phyloP scores from a whole-genome alignment of 2,888 invertebrate species.

The Ceraclea dissimilis region DNA sequence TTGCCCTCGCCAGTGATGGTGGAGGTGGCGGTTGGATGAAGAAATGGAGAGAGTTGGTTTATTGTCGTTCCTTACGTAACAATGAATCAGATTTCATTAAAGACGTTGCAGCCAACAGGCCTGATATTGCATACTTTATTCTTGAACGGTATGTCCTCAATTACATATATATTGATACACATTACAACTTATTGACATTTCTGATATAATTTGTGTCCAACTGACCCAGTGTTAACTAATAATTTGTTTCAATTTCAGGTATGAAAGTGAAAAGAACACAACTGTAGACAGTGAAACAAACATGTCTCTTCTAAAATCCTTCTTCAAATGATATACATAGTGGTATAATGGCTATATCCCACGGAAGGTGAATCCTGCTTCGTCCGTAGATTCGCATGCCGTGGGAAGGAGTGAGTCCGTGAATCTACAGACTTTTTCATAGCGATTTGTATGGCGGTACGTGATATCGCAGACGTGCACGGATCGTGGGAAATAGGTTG shows the following conservation, averaged over 20 bases:
- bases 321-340: neutral
- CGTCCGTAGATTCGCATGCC: no score
- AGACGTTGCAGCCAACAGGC: conserved; percentile 42
- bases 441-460: no score
- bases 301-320: neutral
- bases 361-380: no score
- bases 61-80: conserved; percentile 38
- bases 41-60: conserved; percentile 44
- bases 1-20: conserved; percentile 33
- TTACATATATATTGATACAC: no score
- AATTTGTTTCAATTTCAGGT: conserved; percentile 31
- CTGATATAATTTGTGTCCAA: no score
- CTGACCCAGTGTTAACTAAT: no score
- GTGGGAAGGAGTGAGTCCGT: no score
- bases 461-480: no score
- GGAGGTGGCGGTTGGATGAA: conserved; percentile 41
- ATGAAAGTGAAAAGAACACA: conserved; percentile 40
- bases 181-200: neutral
- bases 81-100: conserved; percentile 42
- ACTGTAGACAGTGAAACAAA: conserved; percentile 36
- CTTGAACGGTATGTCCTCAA: conserved; percentile 33
- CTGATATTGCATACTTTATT: conserved; percentile 41
- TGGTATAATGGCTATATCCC: no score
- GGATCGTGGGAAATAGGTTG: no score
- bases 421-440: no score